These are phyloP conservation scores for Staurois parvus DNA, from an alignment of 2,797 vertebrate species.

Conservation along the genomic window DNA sequence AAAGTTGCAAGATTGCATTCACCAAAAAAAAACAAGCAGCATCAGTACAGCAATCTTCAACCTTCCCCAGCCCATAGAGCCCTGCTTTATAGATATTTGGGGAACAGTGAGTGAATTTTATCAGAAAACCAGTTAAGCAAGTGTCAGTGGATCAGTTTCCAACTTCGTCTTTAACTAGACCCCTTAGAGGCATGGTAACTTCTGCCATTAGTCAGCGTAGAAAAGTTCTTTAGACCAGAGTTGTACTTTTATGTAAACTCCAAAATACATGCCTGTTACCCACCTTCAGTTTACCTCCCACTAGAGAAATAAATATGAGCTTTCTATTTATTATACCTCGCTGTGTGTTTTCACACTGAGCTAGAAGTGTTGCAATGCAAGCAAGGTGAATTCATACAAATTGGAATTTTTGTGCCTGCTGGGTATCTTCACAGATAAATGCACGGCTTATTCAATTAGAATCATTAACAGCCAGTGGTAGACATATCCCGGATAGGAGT, in stretches of 20 bases:
- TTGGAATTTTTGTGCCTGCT: constrained; percentile 23
- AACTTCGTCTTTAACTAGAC: too few relatives aligned
- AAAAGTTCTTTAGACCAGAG: background rate
- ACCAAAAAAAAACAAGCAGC: too few relatives aligned
- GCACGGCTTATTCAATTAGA: constrained; percentile 45
- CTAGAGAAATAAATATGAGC: background rate
- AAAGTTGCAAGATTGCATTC: too few relatives aligned
- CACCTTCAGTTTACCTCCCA: background rate
- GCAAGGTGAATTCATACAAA: constrained; percentile 39
- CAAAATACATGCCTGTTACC: background rate
- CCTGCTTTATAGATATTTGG: too few relatives aligned
- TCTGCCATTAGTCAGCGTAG: background rate
- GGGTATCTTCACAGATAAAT: constrained; percentile 43
- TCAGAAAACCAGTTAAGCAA: too few relatives aligned
- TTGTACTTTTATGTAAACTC: background rate
- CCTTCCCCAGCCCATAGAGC: too few relatives aligned
- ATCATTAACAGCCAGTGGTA: constrained; percentile 43
- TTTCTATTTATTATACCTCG: constrained; percentile 2
- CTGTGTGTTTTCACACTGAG: constrained; percentile 3
- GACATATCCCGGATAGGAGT: constrained; percentile 19
- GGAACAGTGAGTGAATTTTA: too few relatives aligned
- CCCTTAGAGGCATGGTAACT: too few relatives aligned
- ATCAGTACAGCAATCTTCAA: too few relatives aligned
- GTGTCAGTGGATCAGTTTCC: too few relatives aligned
- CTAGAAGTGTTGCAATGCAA: constrained; percentile 16